Evolutionary conservation across 2,113 vertebrate genomes (phyloP), one percentile per base, ranked within the genome.

Genomic region (Gyps fulvus): DNA sequence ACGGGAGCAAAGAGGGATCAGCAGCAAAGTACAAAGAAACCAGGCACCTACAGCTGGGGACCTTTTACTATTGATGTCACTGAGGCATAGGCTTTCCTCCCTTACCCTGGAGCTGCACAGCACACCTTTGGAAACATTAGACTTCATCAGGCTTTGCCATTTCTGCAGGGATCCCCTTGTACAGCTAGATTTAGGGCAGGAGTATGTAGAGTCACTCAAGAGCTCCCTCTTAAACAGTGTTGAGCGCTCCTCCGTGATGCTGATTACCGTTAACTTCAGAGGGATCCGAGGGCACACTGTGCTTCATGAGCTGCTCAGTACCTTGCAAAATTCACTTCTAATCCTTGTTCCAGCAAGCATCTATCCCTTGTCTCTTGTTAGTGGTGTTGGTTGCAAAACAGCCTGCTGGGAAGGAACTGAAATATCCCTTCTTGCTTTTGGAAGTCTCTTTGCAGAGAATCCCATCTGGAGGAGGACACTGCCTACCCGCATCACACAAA

Each of bases 21-120:
- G 32, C 7, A 47, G 5, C 7, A 47, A 69, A 77, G n/a, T 4
- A 4, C 18, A 57, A 73, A 31, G 25, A 61, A 58, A 19, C 4
- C 3, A 1, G 2, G 19, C 1, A 0, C 16, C 20, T 15, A 3
- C 77, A 69, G 10, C 4, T 9, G 10, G 31, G 59, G 21, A 38
- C 4, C 0, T 76, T 42, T 50, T 27, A 8, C 52, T 70, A 0
- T 1, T 31, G 20, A 21, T 32, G 42, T 38, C 58, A 11, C 71
- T 4, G 1, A 67, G 38, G 67, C 43, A 13, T 9, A 14, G 62
- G 36, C 23, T 55, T 16, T 34, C 21, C 10, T 57, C 63, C 77
- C 61, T 69, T 5, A 10, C 31, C 73, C 65, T 18, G 36, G 40
- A 22, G 7, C 83, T 7, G 55, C 78, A 79, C 71, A 63, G 87